Percentiles rank a stretch among this genome's conserved stretches.
phyloP scores from a whole-genome alignment of 2,888 invertebrate genomes.

The Calliphora vomitoria region DNA sequence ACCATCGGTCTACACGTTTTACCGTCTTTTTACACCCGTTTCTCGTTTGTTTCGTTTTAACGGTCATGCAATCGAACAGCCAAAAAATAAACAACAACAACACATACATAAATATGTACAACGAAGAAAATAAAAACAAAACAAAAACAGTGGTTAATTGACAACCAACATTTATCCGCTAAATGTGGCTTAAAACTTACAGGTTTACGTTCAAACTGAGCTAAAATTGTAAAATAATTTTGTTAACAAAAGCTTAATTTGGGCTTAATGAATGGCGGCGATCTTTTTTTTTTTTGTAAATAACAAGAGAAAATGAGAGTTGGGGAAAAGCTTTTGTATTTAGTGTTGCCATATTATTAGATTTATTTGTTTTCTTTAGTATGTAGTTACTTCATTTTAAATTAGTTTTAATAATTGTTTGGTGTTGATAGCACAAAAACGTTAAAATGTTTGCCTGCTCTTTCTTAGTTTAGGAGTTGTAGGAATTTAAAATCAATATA shows the following conservation, averaged over 20 bases:
- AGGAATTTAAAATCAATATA: no score
- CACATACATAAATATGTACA: background rate
- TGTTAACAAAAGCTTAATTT: slow-evolving; percentile 45
- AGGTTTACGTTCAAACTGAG: slow-evolving; percentile 74
- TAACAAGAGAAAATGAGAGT: background rate
- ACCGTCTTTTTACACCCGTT: slow-evolving; percentile 39
- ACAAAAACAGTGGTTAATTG: slow-evolving; percentile 17
- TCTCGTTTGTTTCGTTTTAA: slow-evolving; percentile 58
- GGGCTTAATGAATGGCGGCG: background rate
- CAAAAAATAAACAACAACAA: slow-evolving; percentile 7
- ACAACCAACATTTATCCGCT: slow-evolving; percentile 67
- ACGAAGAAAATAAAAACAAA: background rate
- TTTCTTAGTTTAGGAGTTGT: no score
- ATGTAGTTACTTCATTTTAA: no score
- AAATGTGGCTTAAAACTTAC: slow-evolving; percentile 72
- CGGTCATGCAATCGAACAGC: slow-evolving; percentile 48
- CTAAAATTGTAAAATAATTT: slow-evolving; percentile 11
- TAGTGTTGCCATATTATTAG: background rate
- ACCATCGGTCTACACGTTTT: slow-evolving; percentile 27
- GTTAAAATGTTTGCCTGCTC: no score
- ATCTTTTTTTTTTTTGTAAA: no score
- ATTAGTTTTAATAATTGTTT: no score
- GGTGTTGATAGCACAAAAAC: no score
- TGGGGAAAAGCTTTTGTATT: background rate
- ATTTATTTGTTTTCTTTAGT: no score